phyloP scores from a whole-genome alignment of 2,888 invertebrate species.

The Nymphalis c-album region DNA sequence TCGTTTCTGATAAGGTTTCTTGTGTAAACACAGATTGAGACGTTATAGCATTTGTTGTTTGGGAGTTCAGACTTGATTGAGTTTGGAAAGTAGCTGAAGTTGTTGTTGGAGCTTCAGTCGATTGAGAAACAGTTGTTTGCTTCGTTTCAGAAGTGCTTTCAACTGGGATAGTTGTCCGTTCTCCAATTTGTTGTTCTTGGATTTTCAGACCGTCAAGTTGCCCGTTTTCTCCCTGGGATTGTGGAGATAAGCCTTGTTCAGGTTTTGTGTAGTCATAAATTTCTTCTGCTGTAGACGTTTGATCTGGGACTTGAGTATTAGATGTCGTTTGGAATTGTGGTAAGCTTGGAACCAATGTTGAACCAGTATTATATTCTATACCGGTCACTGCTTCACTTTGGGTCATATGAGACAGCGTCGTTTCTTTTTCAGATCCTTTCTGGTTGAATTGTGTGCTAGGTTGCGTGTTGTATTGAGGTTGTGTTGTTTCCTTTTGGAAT shows the following conservation, averaged over 20 bases:
- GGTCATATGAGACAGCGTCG: not conserved
- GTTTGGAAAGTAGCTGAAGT: not conserved
- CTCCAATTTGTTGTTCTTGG: not conserved
- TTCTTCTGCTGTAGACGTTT: not conserved
- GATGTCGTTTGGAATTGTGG: not conserved
- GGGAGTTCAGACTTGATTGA: not conserved
- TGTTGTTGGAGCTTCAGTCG: slow-evolving; percentile 11
- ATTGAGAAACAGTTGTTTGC: slow-evolving; percentile 14
- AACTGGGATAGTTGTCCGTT: not conserved
- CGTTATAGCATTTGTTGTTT: slow-evolving; percentile 3
- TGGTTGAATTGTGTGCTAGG: not conserved
- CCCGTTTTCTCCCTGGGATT: slow-evolving; percentile 8
- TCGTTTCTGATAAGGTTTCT: not conserved
- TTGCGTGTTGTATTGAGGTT: not conserved
- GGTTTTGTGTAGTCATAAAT: slow-evolving; percentile 18
- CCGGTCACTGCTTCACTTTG: not conserved
- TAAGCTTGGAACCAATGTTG: not conserved
- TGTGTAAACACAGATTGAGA: not conserved
- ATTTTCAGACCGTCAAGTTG: slow-evolving; percentile 15
- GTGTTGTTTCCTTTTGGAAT: not conserved
- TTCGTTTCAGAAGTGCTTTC: slow-evolving; percentile 2
- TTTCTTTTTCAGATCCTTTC: not conserved
- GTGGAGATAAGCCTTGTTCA: slow-evolving; percentile 17
- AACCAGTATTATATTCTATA: not conserved
- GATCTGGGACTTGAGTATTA: not conserved